Evolutionary conservation across 2,888 invertebrate species (phyloP).

Genomic region (Andrena chrysosceles): DNA sequence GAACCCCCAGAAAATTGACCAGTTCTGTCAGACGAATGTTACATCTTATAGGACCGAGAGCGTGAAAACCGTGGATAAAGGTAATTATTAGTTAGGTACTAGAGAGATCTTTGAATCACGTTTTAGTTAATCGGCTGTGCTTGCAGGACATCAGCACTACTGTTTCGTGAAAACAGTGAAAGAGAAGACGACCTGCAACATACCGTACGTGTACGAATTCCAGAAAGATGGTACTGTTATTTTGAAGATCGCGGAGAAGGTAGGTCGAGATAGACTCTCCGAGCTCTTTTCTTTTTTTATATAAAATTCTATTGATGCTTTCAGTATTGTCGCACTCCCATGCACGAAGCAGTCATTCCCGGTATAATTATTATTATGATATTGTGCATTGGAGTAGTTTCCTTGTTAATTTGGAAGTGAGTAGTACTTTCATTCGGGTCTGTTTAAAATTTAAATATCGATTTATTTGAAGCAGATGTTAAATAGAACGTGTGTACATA

Average conservation of each 20-base stretch:
- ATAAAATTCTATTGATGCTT: not conserved
- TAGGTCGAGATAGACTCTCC: slow-evolving; percentile 11
- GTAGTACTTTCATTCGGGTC: slow-evolving; percentile 8
- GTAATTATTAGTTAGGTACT: slow-evolving; percentile 22
- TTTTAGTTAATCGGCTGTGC: not conserved
- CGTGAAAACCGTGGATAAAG: slow-evolving; percentile 64
- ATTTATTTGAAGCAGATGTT: not conserved
- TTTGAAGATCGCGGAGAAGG: slow-evolving; percentile 73
- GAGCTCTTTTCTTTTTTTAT: not conserved
- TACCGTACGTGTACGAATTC: slow-evolving; percentile 75
- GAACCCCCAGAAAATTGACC: slow-evolving; percentile 49
- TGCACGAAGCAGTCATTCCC: slow-evolving; percentile 71
- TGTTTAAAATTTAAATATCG: not conserved
- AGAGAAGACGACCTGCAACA: slow-evolving; percentile 63
- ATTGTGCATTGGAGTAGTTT: slow-evolving; percentile 70
- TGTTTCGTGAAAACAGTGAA: slow-evolving; percentile 68
- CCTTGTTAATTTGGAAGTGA: slow-evolving; percentile 78
- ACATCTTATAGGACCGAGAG: slow-evolving; percentile 62
- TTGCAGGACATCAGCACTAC: slow-evolving; percentile 64
- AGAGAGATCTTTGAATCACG: not conserved
- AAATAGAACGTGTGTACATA: slow-evolving; percentile 35
- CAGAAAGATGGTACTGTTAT: slow-evolving; percentile 69
- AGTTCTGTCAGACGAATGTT: slow-evolving; percentile 68
- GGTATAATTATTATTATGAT: slow-evolving; percentile 65
- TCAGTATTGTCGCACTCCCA: slow-evolving; percentile 72